Evolutionary conservation across 2,888 invertebrate species (phyloP).

Genomic region (Biston betularia): DNA sequence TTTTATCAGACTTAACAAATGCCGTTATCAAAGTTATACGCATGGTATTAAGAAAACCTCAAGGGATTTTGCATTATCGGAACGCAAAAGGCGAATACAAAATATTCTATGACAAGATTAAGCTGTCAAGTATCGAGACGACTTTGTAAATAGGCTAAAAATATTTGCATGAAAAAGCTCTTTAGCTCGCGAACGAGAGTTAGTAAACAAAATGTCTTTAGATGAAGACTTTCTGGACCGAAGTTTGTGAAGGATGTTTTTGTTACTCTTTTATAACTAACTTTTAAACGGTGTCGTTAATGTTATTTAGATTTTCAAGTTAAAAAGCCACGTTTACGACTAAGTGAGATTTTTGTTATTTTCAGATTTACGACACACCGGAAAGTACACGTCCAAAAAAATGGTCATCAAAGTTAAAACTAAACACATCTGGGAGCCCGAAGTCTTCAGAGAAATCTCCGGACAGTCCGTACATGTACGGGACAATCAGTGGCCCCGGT

Average conservation of each 20-base stretch:
- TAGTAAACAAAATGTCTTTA: conserved; percentile 55
- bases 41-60: conserved; percentile 24
- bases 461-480: conserved; percentile 80
- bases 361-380: conserved; percentile 82
- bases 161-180: conserved; percentile 63
- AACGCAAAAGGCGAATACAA: conserved; percentile 46
- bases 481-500: conserved; percentile 86
- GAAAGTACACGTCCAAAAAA: conserved; percentile 88
- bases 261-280: conserved; percentile 35
- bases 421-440: conserved; percentile 81
- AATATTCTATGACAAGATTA: conserved; percentile 54
- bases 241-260: conserved; percentile 45
- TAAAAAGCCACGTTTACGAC: conserved; percentile 11
- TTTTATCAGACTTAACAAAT: not conserved
- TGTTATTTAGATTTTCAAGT: conserved; percentile 23
- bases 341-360: conserved; percentile 46
- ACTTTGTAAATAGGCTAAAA: conserved; percentile 59
- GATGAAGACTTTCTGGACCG: conserved; percentile 50
- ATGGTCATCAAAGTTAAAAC: conserved; percentile 90
- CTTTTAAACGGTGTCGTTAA: conserved; percentile 31
- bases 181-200: conserved; percentile 53
- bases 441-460: conserved; percentile 81
- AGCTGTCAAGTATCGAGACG: conserved; percentile 55
- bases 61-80: conserved; percentile 37
- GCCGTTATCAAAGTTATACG: conserved; percentile 3